Evolutionary conservation across 2,888 invertebrate genomes (phyloP).

Genomic region (Eristalinus sepulchralis): DNA sequence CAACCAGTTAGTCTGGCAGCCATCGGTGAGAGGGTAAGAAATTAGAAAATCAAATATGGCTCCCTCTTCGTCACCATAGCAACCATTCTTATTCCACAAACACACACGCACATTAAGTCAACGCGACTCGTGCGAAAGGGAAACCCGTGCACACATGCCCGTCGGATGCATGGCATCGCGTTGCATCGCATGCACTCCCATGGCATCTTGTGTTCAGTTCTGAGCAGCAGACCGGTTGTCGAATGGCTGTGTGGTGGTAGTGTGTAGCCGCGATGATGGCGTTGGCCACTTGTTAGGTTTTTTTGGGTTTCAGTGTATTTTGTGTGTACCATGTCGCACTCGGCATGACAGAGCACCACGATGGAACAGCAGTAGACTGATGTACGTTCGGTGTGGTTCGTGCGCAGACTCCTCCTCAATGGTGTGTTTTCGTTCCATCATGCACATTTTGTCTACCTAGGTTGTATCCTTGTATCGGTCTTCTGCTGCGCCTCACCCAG

Average conservation of each 20-base stretch:
- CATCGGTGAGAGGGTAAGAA: slow-evolving; percentile 45
- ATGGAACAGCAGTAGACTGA: slow-evolving; percentile 9
- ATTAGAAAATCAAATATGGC: slow-evolving; percentile 71
- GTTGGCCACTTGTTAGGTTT: slow-evolving; percentile 58
- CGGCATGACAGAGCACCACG: slow-evolving; percentile 1
- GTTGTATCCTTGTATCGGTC: slow-evolving; percentile 18
- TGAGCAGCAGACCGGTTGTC: slow-evolving; percentile 55
- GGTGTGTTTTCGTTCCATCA: slow-evolving; percentile 18
- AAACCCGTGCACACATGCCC: slow-evolving; percentile 24
- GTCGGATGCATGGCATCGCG: slow-evolving; percentile 42
- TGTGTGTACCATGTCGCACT: slow-evolving; percentile 25
- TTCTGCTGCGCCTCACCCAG: slow-evolving; percentile 38
- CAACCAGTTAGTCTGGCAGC: slow-evolving; percentile 38
- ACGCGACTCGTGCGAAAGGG: slow-evolving; percentile 10
- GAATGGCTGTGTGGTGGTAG: slow-evolving; percentile 7
- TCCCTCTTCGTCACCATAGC: slow-evolving; percentile 69
- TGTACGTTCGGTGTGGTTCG: slow-evolving; percentile 31
- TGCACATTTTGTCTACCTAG: slow-evolving; percentile 58
- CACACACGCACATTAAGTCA: slow-evolving; percentile 4
- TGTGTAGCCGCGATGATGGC: slow-evolving; percentile 13
- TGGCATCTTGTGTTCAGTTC: slow-evolving; percentile 10
- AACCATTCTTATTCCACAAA: slow-evolving; percentile 66
- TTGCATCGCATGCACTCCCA: slow-evolving; percentile 59
- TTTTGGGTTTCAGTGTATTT: slow-evolving; percentile 4
- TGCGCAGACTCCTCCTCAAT: slow-evolving; percentile 67